phyloP scores from a whole-genome alignment of 2,113 vertebrate genomes.

The Poicephalus gulielmi region DNA sequence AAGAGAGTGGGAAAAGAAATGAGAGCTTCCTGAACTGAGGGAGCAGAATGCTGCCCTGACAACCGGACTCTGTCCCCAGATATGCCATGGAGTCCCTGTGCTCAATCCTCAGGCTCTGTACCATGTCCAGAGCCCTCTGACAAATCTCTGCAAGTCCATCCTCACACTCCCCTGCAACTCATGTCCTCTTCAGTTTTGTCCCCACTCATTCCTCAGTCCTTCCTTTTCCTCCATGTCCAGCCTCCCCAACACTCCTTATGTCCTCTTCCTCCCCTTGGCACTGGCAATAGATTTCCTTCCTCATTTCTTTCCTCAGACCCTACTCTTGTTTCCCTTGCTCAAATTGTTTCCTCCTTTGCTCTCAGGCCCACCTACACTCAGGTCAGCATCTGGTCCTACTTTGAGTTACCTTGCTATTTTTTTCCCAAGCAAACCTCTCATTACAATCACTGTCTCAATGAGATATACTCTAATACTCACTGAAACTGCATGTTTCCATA shows the following conservation, averaged over 20 bases:
- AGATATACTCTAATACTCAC: neutral
- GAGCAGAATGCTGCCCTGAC: neutral
- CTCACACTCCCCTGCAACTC: neutral
- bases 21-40: neutral
- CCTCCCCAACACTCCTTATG: neutral
- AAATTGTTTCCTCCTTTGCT: neutral
- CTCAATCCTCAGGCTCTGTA: neutral
- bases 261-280: neutral
- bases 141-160: neutral
- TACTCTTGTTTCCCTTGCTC: neutral
- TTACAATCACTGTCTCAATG: neutral
- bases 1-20: neutral
- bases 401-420: neutral
- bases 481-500: neutral
- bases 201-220: neutral
- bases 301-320: neutral
- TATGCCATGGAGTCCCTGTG: neutral
- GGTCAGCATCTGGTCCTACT: neutral
- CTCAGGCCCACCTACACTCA: neutral
- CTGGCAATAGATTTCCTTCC: neutral
- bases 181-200: neutral
- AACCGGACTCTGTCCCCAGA: neutral
- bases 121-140: neutral
- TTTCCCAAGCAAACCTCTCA: neutral
- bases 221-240: neutral